These are phyloP conservation scores for Seira ritae DNA, from an alignment of 2,888 invertebrate genomes.

Conservation along the genomic window DNA sequence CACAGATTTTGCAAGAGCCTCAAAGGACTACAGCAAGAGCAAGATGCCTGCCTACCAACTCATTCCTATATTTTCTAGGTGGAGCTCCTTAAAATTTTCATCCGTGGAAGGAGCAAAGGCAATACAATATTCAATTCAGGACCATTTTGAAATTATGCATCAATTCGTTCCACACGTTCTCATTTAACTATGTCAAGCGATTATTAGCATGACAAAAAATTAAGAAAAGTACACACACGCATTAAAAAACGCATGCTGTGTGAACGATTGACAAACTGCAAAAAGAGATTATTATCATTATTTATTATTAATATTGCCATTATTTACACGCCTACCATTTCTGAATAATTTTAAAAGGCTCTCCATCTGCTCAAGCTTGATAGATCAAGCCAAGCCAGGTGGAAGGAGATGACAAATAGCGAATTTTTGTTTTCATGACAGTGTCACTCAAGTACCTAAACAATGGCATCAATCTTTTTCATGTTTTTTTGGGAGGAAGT, in stretches of 20 bases:
- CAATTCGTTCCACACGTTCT: constrained; percentile 21
- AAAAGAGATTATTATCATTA: constrained; percentile 42
- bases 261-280: neutral
- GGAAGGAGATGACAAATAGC: constrained; percentile 8
- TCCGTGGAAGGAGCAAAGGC: neutral
- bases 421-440: neutral
- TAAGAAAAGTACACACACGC: neutral
- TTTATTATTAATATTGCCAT: constrained; percentile 23
- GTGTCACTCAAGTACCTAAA: neutral
- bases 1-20: too few species aligned
- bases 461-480: constrained; percentile 14
- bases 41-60: too few species aligned
- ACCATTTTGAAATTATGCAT: neutral
- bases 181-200: constrained; percentile 51
- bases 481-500: neutral
- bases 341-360: neutral
- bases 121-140: neutral
- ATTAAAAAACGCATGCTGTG: neutral
- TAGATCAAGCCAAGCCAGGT: neutral
- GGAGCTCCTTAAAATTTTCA: constrained; percentile 34
- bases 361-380: neutral
- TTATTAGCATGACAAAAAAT: constrained; percentile 63
- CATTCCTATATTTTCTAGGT: constrained; percentile 40
- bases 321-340: constrained; percentile 30
- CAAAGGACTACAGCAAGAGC: too few species aligned